Conservation (phyloP, 2,888 invertebrate genomes). For the Teleogryllus oceanicus region DNA sequence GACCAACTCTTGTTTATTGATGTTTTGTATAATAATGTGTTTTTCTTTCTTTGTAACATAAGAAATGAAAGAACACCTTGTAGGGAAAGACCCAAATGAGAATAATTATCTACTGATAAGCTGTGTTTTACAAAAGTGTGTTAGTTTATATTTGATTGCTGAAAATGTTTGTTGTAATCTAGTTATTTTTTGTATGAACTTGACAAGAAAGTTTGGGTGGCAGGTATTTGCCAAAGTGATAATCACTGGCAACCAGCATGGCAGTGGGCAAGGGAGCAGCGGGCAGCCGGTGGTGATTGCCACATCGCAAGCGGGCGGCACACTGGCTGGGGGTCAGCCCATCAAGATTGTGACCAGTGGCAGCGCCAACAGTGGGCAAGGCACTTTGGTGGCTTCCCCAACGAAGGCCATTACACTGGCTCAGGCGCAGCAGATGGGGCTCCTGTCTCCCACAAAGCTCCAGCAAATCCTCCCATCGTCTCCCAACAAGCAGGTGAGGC, state of each 20-base stretch:
- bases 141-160: background rate
- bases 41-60: too few relatives aligned
- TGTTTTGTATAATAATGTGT: too few relatives aligned
- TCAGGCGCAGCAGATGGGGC: constrained; percentile 62
- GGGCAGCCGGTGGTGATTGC: constrained; percentile 47
- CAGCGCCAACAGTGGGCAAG: constrained; percentile 42
- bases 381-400: constrained; percentile 39
- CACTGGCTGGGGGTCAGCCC: constrained; percentile 39
- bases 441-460: constrained; percentile 52
- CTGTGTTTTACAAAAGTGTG: background rate
- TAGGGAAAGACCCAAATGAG: too few relatives aligned
- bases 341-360: constrained; percentile 43
- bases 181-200: too few relatives aligned
- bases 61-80: too few relatives aligned
- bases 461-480: constrained; percentile 49
- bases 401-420: constrained; percentile 62
- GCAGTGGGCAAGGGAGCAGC: constrained; percentile 44
- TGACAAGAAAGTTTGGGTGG: too few relatives aligned
- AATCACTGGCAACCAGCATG: constrained; percentile 46
- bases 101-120: too few relatives aligned
- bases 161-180: background rate
- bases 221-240: constrained; percentile 49
- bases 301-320: constrained; percentile 41
- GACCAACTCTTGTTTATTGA: too few relatives aligned
- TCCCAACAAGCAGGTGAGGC: constrained; percentile 38